Base-by-base conservation (phyloP, 2,113 vertebrate species). In the Gopherus flavomarginatus region DNA sequence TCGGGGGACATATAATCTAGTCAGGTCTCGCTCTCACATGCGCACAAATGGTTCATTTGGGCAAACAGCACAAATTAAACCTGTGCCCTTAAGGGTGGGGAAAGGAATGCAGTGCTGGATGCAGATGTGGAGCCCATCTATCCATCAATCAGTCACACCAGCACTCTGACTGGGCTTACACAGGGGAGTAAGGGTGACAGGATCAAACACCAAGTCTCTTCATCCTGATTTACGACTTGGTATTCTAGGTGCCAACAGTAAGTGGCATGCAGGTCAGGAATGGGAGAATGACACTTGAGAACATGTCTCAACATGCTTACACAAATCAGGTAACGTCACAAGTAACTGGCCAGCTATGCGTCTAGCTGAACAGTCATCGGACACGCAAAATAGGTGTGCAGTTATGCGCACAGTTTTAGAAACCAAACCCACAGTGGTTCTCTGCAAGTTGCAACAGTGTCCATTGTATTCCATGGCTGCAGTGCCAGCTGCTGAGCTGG, bases 21-120 rank as follows among this genome's bases (percentile, higher is more conserved):
- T 57, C 83, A 38, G 54, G 79, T 86, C 79, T 62, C 78, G 79
- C 81, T 87, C 92, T 88, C 93, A 90, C 72, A 52, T 24, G n/a
- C 80, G 12, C 24, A 31, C 27, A n/a, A 83, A 79, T 4, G 84
- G 96, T 59, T 96, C 97, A 89, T 94, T 93, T 96, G 65, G 91
- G 95, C 82, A 97, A 94, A 62, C 0, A 0, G 42, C 86, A 84
- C 85, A 69, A 78, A 0, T 78, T 79, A 86, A 75, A 75, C 31
- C 49, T 6, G 0, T 13, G 62, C 53, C n/a, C 3, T 26, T 49
- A 35, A 27, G 4, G 52, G 3, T 59, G 5, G 26, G 35, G 80
- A 75, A 52, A 59, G 19, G 11, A 54, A 84, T 22, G 35, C 65
- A 72, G 65, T 38, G 62, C 65, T 22, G 65, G 65, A 4, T 29